These are phyloP conservation scores for Zalophus californianus DNA, from an alignment of 2,797 vertebrate species.

Conservation along the genomic window DNA sequence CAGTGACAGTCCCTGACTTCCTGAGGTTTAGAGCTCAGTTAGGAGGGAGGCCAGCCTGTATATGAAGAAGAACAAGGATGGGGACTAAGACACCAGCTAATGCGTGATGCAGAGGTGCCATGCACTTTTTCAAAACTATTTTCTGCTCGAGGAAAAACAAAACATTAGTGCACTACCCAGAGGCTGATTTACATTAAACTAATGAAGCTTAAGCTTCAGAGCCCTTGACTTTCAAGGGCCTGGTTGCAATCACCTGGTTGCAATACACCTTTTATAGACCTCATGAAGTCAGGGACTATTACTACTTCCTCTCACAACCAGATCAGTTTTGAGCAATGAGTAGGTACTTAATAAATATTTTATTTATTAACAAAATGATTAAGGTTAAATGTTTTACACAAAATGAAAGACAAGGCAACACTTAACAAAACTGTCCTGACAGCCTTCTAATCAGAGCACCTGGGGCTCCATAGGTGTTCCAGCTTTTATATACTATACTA, in stretches of 20 bases:
- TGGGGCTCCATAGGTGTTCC: background rate
- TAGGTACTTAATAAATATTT: background rate
- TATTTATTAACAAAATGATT: background rate
- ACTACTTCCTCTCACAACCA: background rate
- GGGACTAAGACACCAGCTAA: background rate
- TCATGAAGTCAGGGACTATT: background rate
- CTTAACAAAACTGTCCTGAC: background rate
- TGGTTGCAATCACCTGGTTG: background rate
- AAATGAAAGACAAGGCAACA: background rate
- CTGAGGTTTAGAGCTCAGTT: background rate
- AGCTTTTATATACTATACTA: background rate
- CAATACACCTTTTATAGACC: background rate
- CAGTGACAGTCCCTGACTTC: background rate
- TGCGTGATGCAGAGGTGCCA: rapidly evolving
- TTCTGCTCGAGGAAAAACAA: background rate
- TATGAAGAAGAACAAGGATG: background rate
- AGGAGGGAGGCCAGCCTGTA: too few species aligned
- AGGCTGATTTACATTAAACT: background rate
- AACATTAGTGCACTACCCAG: background rate
- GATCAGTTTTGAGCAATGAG: background rate
- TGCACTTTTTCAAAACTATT: background rate
- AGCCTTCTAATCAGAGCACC: background rate
- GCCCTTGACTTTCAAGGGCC: background rate
- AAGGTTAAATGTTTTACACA: background rate
- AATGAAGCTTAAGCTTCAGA: background rate